phyloP scores from a whole-genome alignment of 2,888 invertebrate species.

The Lasioglossum vierecki region DNA sequence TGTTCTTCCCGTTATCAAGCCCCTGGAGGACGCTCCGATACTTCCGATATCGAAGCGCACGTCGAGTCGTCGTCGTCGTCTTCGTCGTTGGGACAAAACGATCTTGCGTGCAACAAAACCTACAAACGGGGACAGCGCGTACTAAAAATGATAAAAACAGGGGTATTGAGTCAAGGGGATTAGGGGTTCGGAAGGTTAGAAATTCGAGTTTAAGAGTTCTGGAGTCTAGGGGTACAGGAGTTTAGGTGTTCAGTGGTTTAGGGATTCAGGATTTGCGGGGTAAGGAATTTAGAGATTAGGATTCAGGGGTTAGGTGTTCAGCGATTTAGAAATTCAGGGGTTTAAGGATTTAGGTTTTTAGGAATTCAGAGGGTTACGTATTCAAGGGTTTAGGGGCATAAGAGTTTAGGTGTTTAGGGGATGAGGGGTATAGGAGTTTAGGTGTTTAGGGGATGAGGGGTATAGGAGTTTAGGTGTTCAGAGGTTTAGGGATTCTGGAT shows the following conservation, averaged over 20 bases:
- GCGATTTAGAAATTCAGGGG: rapidly evolving
- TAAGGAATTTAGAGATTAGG: too few relatives aligned
- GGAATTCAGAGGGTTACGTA: neutral
- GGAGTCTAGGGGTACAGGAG: rapidly evolving
- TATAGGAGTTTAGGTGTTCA: neutral
- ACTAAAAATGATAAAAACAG: neutral
- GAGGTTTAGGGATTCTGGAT: neutral
- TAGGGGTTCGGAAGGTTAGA: neutral
- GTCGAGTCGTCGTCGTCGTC: neutral
- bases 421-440: too few relatives aligned
- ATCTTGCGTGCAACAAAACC: neutral
- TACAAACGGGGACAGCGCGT: neutral
- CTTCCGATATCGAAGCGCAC: neutral
- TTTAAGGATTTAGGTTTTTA: too few relatives aligned
- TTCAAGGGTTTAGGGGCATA: neutral
- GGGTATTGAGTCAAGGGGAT: neutral
- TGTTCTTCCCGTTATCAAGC: conserved; percentile 3
- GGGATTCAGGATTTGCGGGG: neutral
- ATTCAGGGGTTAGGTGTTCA: neutral
- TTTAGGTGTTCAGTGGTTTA: neutral
- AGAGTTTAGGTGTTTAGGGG: too few relatives aligned
- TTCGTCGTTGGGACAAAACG: neutral
- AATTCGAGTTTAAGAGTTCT: neutral
- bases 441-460: too few relatives aligned
- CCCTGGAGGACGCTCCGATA: neutral